These are phyloP conservation scores for Apodemus sylvaticus DNA, from an alignment of 2,113 vertebrate genomes.

Conservation along the genomic window DNA sequence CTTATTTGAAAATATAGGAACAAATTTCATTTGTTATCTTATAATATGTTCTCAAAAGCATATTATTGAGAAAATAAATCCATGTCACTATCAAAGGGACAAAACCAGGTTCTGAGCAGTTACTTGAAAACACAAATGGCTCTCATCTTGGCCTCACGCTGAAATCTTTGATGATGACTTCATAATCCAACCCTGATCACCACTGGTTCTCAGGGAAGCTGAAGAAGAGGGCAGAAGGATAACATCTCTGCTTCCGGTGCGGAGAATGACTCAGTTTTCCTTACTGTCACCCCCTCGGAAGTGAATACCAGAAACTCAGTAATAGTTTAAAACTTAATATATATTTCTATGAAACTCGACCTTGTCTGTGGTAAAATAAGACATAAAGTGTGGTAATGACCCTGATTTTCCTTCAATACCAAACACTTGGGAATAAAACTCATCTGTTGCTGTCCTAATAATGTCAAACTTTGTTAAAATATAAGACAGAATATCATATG, in stretches of 20 bases:
- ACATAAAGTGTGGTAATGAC: constrained; percentile 15
- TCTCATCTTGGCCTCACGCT: background rate
- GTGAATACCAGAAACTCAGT: background rate
- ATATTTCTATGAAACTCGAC: constrained; percentile 31
- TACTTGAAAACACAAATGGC: background rate
- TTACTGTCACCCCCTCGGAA: background rate
- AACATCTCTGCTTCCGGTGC: background rate
- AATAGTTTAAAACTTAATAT: background rate
- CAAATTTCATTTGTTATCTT: background rate
- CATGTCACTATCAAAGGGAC: background rate
- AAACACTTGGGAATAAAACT: constrained; percentile 41
- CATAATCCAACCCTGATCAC: background rate
- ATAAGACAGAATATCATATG: constrained; percentile 40
- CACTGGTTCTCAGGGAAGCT: background rate
- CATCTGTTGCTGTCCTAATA: background rate
- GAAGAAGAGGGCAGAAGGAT: background rate
- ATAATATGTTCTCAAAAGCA: background rate
- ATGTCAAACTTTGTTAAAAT: constrained; percentile 50
- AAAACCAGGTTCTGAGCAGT: constrained; percentile 1
- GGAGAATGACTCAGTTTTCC: background rate
- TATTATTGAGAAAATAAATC: constrained; percentile 24
- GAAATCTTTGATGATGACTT: background rate
- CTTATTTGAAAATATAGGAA: background rate
- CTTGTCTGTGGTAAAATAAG: constrained; percentile 29
- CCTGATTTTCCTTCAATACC: constrained; percentile 20